Conservation (phyloP, 2,797 vertebrate species). For the Thalassophryne amazonica region DNA sequence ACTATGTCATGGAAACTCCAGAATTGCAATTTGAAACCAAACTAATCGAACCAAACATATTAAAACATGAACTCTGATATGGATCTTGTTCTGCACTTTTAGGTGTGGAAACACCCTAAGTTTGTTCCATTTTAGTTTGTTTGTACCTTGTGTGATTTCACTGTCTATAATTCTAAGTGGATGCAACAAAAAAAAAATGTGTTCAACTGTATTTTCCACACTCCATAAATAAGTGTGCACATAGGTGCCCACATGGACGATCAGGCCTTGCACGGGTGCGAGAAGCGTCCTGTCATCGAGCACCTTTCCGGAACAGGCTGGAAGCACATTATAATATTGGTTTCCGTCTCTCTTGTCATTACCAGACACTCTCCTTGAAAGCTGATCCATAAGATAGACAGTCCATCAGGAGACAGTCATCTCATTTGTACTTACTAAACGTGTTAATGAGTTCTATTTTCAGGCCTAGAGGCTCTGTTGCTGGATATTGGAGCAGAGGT, state of each 20-base stretch:
- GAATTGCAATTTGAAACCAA: too few relatives aligned
- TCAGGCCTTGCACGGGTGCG: constrained; percentile 51
- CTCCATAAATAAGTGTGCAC: constrained; percentile 58
- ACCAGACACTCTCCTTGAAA: constrained; percentile 83
- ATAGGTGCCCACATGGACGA: constrained; percentile 56
- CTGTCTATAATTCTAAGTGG: constrained; percentile 51
- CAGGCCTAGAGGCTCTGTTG: constrained; percentile 70
- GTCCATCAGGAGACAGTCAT: constrained; percentile 83
- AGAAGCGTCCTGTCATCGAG: constrained; percentile 74
- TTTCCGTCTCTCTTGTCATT: constrained; percentile 80
- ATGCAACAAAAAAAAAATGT: constrained; percentile 66
- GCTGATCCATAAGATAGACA: constrained; percentile 86
- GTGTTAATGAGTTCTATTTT: constrained; percentile 89
- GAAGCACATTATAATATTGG: constrained; percentile 84
- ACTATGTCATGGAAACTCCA: too few relatives aligned
- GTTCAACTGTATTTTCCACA: constrained; percentile 55
- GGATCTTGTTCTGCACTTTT: too few relatives aligned
- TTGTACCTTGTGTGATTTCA: constrained; percentile 26
- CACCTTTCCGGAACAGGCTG: constrained; percentile 66
- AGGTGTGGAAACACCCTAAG: too few relatives aligned
- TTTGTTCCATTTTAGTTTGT: too few relatives aligned
- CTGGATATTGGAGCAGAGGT: constrained; percentile 72
- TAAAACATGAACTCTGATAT: too few relatives aligned
- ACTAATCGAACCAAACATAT: too few relatives aligned
- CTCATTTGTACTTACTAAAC: constrained; percentile 85